Conservation (phyloP, 2,888 invertebrate genomes). For the Neoitamus cyanurus region DNA sequence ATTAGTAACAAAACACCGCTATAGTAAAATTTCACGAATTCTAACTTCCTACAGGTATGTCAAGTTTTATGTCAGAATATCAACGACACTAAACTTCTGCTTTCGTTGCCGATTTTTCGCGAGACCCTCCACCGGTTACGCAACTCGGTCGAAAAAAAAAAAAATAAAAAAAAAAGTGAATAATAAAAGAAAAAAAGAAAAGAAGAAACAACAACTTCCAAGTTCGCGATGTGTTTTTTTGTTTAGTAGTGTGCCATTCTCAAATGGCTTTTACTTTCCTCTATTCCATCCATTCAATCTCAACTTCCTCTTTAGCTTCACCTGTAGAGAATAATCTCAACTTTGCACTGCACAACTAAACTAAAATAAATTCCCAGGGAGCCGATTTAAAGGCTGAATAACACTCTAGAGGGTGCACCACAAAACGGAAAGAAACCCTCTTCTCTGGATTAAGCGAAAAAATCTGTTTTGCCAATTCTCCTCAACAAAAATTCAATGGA, state of each 20-base stretch:
- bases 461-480: neutral
- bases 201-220: neutral
- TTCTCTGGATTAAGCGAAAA: neutral
- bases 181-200: neutral
- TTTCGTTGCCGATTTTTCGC: constrained; percentile 22
- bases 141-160: neutral
- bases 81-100: neutral
- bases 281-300: too few relatives aligned
- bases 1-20: neutral
- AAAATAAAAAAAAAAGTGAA: neutral
- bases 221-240: neutral
- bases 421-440: neutral
- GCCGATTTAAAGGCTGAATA: neutral
- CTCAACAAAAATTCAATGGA: neutral
- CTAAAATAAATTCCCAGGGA: neutral
- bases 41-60: neutral
- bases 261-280: too few relatives aligned
- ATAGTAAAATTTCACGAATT: neutral
- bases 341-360: neutral
- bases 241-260: too few relatives aligned
- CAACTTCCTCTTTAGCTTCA: too few relatives aligned
- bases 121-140: constrained; percentile 33
- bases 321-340: neutral
- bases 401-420: neutral
- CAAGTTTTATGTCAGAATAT: neutral